Base-by-base conservation (phyloP, 1,140 invertebrate genomes). In the Drosophila suzukii region DNA sequence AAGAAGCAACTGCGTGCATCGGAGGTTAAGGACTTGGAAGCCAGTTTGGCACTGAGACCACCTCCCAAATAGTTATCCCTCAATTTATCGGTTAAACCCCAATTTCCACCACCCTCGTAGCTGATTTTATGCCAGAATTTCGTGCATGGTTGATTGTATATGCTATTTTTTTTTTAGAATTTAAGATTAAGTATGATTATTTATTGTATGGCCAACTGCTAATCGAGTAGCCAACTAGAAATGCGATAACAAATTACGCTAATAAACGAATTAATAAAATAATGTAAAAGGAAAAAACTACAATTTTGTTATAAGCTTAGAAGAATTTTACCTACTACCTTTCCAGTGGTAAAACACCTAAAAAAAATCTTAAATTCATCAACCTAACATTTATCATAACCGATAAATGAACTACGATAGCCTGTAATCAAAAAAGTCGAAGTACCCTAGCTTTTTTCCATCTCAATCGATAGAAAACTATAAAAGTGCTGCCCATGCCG, bases 21-120 rank as follows among this genome's bases (percentile, higher is more conserved):
- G 10, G 75, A 43, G 44, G 75, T 76, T 7, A 91, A 92, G 70
- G 91, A 92, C 46, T 65, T 85, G 63, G 91, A 92, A 36, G 91
- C 91, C 10, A 92, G 74, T 61, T 56, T 92, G 36, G 89, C 91
- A 6, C 71, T 92, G 11, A 78, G 91, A 73, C 91, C 91, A 15
- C 91, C 91, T 30, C 91, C 91, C 59, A 92, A 92, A 38, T 81
- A 82, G 47, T 82, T 30, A 34, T 11, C 30, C 34, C 17, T 10
- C 4, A 3, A 32, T 10, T 30, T 57, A 41, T 20, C 30, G 24
- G 55, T 7, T 55, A 30, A 27, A 27, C 20, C 32, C 47, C 30
- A 38, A 2, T 11, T 15, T 24, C 34, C 10, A 34, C 24, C 43
- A 20, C 55, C 62, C 47, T 66, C 15, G 38, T 89, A 80, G 67